Conservation (phyloP, 2,888 invertebrate species). For the Ochropleura leucogaster region DNA sequence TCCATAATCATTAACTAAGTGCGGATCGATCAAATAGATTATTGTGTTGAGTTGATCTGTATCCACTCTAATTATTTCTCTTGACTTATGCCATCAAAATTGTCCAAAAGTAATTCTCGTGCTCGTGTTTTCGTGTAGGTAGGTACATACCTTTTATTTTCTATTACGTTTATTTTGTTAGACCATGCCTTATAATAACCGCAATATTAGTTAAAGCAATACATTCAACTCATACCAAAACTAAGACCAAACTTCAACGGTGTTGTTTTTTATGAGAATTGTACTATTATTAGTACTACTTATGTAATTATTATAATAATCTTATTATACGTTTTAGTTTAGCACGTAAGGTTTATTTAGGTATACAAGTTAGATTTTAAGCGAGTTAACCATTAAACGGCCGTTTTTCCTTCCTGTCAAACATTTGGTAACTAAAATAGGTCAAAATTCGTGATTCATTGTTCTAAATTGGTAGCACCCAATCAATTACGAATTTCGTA, state of each 20-base stretch:
- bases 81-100: not conserved
- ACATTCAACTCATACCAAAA: too few relatives aligned
- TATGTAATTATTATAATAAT: not conserved
- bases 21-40: constrained; percentile 25
- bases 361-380: not conserved
- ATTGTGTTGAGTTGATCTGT: not conserved
- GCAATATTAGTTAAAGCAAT: too few relatives aligned
- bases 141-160: not conserved
- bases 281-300: not conserved
- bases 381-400: not conserved
- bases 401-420: constrained; percentile 21
- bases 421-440: constrained; percentile 9
- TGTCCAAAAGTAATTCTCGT: too few relatives aligned
- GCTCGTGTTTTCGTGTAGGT: not conserved
- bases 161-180: too few relatives aligned
- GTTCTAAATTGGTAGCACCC: not conserved
- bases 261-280: too few relatives aligned
- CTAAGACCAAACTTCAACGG: too few relatives aligned
- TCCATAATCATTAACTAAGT: constrained; percentile 41
- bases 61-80: not conserved
- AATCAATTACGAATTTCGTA: not conserved
- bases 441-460: constrained; percentile 8
- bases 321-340: not conserved
- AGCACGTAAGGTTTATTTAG: not conserved
- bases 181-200: too few relatives aligned